A percentile compares a stretch with the other conserved stretches of the same genome.
Evolutionary conservation across 2,797 vertebrate species (phyloP).

Genomic region (Dendrocincla fuliginosa): DNA sequence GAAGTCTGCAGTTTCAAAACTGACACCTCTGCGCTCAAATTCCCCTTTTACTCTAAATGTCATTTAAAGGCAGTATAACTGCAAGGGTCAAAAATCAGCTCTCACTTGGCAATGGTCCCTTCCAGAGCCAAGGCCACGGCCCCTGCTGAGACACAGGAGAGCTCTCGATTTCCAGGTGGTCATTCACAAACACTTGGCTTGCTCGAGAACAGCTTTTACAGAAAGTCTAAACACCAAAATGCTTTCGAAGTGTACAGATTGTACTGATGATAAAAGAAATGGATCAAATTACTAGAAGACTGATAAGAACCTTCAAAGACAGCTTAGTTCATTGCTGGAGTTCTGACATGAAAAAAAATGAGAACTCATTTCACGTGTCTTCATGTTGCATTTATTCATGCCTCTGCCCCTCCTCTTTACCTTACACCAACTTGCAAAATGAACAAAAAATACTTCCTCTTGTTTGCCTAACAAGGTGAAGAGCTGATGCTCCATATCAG

Average conservation of each 20-base stretch:
- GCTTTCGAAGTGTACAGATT: background rate
- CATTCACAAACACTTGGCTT: background rate
- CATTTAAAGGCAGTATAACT: background rate
- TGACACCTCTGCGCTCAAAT: background rate
- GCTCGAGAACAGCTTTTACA: background rate
- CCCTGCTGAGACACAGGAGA: background rate
- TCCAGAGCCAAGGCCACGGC: background rate
- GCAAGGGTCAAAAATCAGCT: background rate
- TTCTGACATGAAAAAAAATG: background rate
- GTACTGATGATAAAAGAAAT: background rate
- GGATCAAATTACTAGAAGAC: background rate
- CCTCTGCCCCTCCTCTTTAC: background rate
- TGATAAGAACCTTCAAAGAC: background rate
- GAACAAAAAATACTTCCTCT: background rate
- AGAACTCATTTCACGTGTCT: background rate
- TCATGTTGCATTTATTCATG: background rate
- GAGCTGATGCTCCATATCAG: background rate
- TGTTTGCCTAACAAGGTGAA: background rate
- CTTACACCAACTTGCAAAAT: background rate
- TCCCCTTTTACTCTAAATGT: background rate
- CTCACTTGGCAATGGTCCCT: background rate
- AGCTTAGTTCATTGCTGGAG: background rate
- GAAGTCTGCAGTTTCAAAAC: background rate
- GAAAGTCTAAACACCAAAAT: background rate
- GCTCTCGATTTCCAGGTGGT: accelerated